phyloP scores from a whole-genome alignment of 2,888 invertebrate genomes.

The Ethmia dodecea region DNA sequence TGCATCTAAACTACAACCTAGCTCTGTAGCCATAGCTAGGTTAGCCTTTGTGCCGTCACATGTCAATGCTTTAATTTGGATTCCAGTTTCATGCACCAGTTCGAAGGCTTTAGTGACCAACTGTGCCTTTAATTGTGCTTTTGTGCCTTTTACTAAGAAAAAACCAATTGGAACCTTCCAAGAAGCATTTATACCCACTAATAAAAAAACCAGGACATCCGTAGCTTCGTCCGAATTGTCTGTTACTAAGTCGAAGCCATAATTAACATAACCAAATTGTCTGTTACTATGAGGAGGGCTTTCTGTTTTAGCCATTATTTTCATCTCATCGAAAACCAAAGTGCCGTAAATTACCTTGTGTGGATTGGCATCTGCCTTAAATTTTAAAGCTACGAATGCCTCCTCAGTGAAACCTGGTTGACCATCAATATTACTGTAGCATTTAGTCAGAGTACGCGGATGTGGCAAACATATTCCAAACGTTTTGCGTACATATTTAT shows the following conservation, averaged over 20 bases:
- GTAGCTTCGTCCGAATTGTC: neutral
- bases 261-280: conserved; percentile 1
- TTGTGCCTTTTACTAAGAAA: too few relatives aligned
- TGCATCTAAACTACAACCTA: too few relatives aligned
- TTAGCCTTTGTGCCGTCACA: too few relatives aligned
- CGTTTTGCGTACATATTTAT: conserved; percentile 21
- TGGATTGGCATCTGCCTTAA: neutral
- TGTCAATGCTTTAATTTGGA: too few relatives aligned
- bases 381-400: neutral
- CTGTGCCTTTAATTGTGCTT: too few relatives aligned
- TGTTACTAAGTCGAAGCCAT: neutral
- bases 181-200: too few relatives aligned
- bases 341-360: neutral
- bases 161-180: too few relatives aligned
- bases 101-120: too few relatives aligned
- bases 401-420: neutral
- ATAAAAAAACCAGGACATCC: too few relatives aligned
- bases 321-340: conserved; percentile 2
- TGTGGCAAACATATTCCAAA: conserved; percentile 17
- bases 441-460: conserved; percentile 13
- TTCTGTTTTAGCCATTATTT: neutral
- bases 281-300: neutral
- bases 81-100: too few relatives aligned
- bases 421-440: neutral
- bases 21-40: too few relatives aligned